These are phyloP conservation scores for Sylvia atricapilla DNA, from an alignment of 2,113 vertebrate species.

Conservation along the genomic window DNA sequence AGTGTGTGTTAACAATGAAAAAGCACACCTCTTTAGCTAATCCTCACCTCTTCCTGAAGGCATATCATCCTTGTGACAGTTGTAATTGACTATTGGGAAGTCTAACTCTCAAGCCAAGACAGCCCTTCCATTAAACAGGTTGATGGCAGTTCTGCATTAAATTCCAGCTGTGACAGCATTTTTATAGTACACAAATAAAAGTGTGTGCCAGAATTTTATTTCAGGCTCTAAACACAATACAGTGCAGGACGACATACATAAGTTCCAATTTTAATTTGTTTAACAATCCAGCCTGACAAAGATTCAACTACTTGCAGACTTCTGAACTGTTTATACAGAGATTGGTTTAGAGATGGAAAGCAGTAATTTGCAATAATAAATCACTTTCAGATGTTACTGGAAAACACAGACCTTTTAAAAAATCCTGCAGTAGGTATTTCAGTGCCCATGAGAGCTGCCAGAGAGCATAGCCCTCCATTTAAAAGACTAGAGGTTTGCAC, in stretches of 20 bases:
- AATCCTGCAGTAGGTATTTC: background rate
- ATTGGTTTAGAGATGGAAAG: slow-evolving; percentile 2
- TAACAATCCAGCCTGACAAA: slow-evolving; percentile 21
- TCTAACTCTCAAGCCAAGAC: background rate
- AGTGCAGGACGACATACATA: background rate
- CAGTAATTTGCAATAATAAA: background rate
- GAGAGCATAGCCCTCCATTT: background rate
- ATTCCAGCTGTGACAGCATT: background rate
- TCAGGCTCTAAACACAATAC: background rate
- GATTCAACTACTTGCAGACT: background rate
- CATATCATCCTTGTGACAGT: background rate
- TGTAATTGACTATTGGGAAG: background rate
- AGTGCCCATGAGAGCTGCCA: background rate
- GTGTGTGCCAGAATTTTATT: background rate
- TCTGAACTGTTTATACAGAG: background rate
- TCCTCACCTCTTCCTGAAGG: background rate
- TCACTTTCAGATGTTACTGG: background rate
- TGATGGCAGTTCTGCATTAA: background rate
- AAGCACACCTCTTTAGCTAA: background rate
- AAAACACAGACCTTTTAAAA: background rate
- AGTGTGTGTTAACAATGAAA: background rate
- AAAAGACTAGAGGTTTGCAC: background rate
- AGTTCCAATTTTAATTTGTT: background rate
- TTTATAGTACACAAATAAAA: slow-evolving; percentile 7
- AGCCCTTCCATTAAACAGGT: background rate